Base-by-base conservation (phyloP, 2,113 vertebrate species). In the Archocentrus centrarchus region DNA sequence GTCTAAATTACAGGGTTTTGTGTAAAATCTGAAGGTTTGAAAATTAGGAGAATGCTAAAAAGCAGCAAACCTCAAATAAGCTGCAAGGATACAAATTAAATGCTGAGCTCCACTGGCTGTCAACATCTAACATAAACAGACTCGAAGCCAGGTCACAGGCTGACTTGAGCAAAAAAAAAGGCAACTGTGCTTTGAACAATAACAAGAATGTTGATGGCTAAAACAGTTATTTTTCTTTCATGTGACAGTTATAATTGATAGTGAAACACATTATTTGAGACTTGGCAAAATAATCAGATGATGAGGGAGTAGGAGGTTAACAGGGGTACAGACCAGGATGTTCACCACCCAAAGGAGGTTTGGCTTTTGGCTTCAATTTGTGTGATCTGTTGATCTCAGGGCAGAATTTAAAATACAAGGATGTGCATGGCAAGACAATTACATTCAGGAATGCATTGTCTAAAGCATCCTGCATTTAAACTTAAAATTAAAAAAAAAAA, bases 361-460 rank as follows among this genome's bases (percentile, higher is more conserved):
- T 35, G 32, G 47, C 24, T 75, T 60, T 80, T 59, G 70, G 60
- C 77, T 70, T 66, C 17, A 61, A 37, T 59, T 5, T 2, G 18
- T 64, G 55, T 82, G 85, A 82, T 66, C 15, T 4, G 53, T 63
- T 84, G 35, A 85, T 82, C 60, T 35, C 61, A 20, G 5, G n/a
- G 7, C 24, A 84, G 41, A 39, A 82, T 86, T 80, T 57, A 58
- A 75, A 80, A 37, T 11, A 85, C 37, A 62, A 3, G 27, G 75
- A 86, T 50, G 77, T 18, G 17, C 32, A 32, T 7, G 57, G 24
- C 2, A 18, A 66, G 63, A 11, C 57, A 78, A 7, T 62, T 32
- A 83, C 81, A 75, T 35, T 22, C 63, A 80, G 78, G 57, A 81
- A 77, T 80, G 77, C 75, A 88, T 90, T 91, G 93, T 91, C 75